Percentiles rank a stretch among this genome's conserved stretches.
Evolutionary conservation across 2,797 vertebrate species (phyloP).

Genomic region (Hybognathus amarus): DNA sequence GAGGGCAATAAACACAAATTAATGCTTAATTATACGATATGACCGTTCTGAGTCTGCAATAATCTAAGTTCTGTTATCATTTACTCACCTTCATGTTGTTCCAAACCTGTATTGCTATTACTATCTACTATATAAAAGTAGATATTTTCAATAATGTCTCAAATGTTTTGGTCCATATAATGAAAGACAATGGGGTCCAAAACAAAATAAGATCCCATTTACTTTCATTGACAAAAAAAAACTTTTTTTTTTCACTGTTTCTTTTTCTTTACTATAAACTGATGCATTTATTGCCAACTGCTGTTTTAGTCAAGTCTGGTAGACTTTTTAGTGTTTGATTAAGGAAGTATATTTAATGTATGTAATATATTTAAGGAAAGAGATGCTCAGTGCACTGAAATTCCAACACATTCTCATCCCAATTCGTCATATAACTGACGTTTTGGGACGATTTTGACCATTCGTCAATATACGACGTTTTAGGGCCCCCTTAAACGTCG

Average conservation of each 20-base stretch:
- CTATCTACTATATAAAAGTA: too few species aligned
- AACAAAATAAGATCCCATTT: too few species aligned
- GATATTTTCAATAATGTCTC: not conserved
- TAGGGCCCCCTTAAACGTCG: too few species aligned
- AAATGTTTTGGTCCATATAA: not conserved
- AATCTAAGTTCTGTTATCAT: not conserved
- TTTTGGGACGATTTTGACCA: too few species aligned
- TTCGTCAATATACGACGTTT: too few species aligned
- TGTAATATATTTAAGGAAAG: not conserved
- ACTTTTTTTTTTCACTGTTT: too few species aligned
- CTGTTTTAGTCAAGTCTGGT: too few species aligned
- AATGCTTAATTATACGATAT: not conserved
- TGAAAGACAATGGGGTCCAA: not conserved
- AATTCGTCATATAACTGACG: too few species aligned
- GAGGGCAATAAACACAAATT: constrained; percentile 17
- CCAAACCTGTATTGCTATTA: not conserved
- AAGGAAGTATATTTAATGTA: not conserved
- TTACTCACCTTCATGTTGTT: not conserved
- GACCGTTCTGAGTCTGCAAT: constrained; percentile 12
- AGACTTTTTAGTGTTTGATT: not conserved
- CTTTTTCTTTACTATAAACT: not conserved
- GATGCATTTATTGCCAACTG: not conserved
- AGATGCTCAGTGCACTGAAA: not conserved
- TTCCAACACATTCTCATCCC: too few species aligned
- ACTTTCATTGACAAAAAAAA: too few species aligned